Evolutionary conservation across 2,888 invertebrate species (phyloP), one percentile per base, ranked within the genome.

Genomic region (Branchipolynoe longqiensis): DNA sequence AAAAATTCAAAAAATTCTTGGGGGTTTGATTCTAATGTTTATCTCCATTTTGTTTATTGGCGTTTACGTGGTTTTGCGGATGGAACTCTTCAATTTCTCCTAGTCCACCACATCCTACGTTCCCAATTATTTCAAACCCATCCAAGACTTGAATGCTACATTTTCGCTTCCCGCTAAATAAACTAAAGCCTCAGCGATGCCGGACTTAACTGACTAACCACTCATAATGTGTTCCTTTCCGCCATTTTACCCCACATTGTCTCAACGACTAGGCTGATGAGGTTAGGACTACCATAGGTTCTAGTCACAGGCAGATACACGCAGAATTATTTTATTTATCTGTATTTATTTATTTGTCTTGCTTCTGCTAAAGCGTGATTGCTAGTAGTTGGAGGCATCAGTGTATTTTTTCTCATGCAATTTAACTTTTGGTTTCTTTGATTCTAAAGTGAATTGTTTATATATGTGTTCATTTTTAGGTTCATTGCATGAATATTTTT

Each of bases 231-330:
- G 3, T 56, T 56, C n/a, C n/a, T n/a, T 69, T 69, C 62, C 31
- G 36, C 69, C 12, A 1, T 22, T 69, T 69, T 69, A 4, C 69
- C 69, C 38, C 69, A 3, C 22, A n/a, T 69, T 69, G 38, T 69
- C 48, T 48, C 28, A 78, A n/a, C 41, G 2, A 78, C 78, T 48
- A 78, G 78, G 78, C 78, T 48, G 78, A 78, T 25, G 78, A 78
- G 78, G 78, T 78, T 78, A 78, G 78, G 48, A 78, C 78, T 31
- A 48, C 25, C 1, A 78, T 78, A 41, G n/a, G n/a, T 78, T 41
- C 78, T 48, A 48, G 2, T 31, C n/a, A 62, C 62, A 41, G 25
- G 78, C 78, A 48, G 78, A 78, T 48, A 33, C 38, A 18, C 36
- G 22, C n/a, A n/a, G n/a, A n/a, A 12, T 36, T 69, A 38, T 69